phyloP scores from a whole-genome alignment of 2,797 vertebrate species.

The Bradypodion ventrale region DNA sequence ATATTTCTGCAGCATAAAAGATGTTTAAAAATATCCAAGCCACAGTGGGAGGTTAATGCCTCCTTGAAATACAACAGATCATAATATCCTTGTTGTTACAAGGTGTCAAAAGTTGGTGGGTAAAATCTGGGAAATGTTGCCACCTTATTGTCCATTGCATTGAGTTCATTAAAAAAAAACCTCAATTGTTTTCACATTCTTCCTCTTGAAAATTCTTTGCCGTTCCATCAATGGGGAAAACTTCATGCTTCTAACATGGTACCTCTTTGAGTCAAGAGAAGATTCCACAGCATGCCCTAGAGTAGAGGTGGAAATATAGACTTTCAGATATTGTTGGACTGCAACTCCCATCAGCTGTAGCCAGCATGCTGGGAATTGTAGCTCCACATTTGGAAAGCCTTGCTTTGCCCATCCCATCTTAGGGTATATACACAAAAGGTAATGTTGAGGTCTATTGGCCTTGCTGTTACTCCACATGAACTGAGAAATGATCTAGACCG shows the following conservation, averaged over 20 bases:
- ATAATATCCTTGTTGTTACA: neutral
- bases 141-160: neutral
- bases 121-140: neutral
- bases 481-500: too few relatives aligned
- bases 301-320: neutral
- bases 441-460: too few relatives aligned
- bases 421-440: too few relatives aligned
- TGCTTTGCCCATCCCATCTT: too few relatives aligned
- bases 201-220: neutral
- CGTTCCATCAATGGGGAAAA: neutral
- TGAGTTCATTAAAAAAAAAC: neutral
- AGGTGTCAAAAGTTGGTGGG: neutral
- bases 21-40: conserved; percentile 54
- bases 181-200: neutral
- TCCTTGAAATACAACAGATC: neutral
- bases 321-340: too few relatives aligned
- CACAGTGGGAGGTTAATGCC: neutral
- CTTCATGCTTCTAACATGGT: neutral
- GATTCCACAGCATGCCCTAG: neutral
- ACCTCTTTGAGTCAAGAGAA: neutral
- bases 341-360: too few relatives aligned
- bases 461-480: too few relatives aligned
- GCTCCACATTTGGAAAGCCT: too few relatives aligned
- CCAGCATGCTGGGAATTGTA: too few relatives aligned
- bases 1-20: conserved; percentile 8